Base-by-base conservation (phyloP, 30 jellyfish, hydroid and myxozoan species). In the Cassiopea andromeda region DNA sequence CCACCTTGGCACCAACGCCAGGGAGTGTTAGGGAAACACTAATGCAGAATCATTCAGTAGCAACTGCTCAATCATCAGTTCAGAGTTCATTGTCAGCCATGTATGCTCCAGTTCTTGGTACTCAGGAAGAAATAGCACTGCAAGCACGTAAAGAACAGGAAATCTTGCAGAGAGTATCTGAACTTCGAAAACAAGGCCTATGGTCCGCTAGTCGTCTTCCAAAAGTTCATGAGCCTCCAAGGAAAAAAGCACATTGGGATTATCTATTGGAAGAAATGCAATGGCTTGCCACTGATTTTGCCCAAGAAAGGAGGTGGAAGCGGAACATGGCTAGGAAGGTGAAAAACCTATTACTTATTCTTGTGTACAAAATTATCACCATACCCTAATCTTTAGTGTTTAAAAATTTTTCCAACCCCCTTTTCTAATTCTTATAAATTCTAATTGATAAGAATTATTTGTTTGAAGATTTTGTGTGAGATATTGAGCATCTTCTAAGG, bases 171-270 rank as follows among this genome's bases (percentile, higher is more conserved):
- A 75, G 90, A 27, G 89, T 95, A 12, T 93, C 97, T 6, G 98
- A 95, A 71, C 85, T 95, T 69, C 57, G 99, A 74, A 91, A 83
- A 85, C 83, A 90, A 45, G 99, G 99, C 15, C 91, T 95, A 14
- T 95, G 99, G 99, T 89, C 99, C 44, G 97, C 97, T 13, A 95
- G 98, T 75, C 90, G 99, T 60, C 93, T 95, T 67, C 99, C 99
- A 5, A 95, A 95, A 88, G 99, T 95, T 58, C 90, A 78, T 91
- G 99, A 95, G 85, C 98, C 92, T 16, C 97, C 98, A 49, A 87
- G 98, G 69, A 91, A 92, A 94, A 95, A 95, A 67, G 89, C 93
- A 2, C 99, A 95, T 77, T 95, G 99, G 99, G 99, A 95, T 79
- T 95, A 87, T 81, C 73, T 95, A 47, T 72, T 90, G 17, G 99